A percentile compares a stretch with the other conserved stretches of the same genome.
phyloP scores from a whole-genome alignment of 2,113 vertebrate genomes.

The Cervus canadensis region DNA sequence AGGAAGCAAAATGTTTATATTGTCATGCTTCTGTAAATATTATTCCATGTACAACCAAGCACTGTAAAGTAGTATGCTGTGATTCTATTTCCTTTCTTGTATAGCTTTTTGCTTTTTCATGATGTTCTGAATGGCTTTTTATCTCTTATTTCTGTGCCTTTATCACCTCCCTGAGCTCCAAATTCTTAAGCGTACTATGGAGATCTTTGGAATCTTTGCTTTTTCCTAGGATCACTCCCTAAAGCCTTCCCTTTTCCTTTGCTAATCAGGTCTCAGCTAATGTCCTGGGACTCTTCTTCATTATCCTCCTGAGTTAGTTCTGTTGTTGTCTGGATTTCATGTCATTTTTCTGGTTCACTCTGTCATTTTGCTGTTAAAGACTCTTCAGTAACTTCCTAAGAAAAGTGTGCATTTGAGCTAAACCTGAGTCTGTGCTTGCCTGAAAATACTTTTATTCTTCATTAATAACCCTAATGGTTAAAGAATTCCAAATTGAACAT shows the following conservation, averaged over 20 bases:
- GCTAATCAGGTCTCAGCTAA: neutral
- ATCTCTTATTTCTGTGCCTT: neutral
- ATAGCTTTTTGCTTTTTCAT: neutral
- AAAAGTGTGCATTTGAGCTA: neutral
- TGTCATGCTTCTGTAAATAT: neutral
- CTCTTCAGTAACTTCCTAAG: neutral
- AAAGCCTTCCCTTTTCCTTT: neutral
- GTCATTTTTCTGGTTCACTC: neutral
- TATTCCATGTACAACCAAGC: neutral
- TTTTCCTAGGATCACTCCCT: neutral
- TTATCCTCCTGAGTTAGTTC: neutral
- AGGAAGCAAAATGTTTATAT: neutral
- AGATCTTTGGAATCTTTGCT: neutral
- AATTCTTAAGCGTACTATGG: neutral
- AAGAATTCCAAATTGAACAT: neutral
- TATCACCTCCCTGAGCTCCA: neutral
- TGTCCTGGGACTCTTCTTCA: neutral
- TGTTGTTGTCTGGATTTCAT: neutral
- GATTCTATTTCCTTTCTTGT: neutral
- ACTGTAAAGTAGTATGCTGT: neutral
- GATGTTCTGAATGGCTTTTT: neutral
- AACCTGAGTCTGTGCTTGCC: neutral
- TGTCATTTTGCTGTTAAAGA: constrained; percentile 16
- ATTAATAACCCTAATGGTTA: neutral
- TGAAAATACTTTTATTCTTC: constrained; percentile 18